Base-by-base conservation (phyloP, 2,888 invertebrate species). In the Nysson spinosus region DNA sequence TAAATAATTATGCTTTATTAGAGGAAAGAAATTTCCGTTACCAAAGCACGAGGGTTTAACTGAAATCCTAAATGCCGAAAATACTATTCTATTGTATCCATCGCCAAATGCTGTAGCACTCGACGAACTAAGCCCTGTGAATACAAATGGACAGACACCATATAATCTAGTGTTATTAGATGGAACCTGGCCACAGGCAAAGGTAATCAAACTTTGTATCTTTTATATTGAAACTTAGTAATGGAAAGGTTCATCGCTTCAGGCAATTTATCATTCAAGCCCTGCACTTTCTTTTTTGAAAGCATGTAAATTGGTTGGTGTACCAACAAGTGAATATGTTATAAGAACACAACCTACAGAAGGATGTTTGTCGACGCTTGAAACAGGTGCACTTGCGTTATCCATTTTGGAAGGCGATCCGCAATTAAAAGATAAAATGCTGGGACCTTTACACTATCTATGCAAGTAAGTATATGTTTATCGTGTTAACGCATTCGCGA, bases 101-200 rank as follows among this genome's bases (percentile, higher is more conserved):
- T 94, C 95, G 73, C 90, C 91, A 83, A 88, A 90, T 72, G 93
- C 96, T 1, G 88, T 93, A 46, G 92, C 94, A 81, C 90, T 96
- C 65, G 90, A 90, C 77, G 87, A 88, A 54, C 80, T 92, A 28
- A 79, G 83, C 65, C 83, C 85, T 56, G 88, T 88, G 74, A 87
- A 88, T 50, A 78, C 81, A 69, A 73, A 85, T 22, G 88, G 87
- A 35, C 85, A 85, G 46, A 75, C 77, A 26, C 90, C 89, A 6
- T 95, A 94, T 83, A 96, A 95, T 85, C 89, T 97, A 49, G 89
- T 97, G 37, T 88, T 97, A 34, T 91, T 98, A 68, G 97, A 98
- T 89, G 97, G 98, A 3, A 98, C 98, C 6, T 98, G 97, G 97
- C 94, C 96, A 0, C 97, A 98, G 87, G 97, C 97, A 1, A 96